Evolutionary conservation across 2,113 vertebrate genomes (phyloP).

Genomic region (Eonycteris spelaea): DNA sequence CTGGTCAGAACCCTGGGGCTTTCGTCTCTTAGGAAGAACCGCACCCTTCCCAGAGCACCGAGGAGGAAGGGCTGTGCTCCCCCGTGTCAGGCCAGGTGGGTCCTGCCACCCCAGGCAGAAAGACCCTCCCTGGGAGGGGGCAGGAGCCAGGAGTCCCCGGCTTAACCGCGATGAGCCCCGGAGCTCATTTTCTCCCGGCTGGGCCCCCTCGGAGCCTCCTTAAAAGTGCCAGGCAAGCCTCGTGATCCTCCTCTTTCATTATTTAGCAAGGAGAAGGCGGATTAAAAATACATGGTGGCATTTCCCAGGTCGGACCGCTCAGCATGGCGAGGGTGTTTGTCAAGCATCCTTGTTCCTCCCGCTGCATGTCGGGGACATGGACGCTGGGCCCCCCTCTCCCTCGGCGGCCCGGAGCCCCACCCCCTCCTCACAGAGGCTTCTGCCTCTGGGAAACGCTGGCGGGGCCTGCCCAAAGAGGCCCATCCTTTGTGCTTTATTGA

Average conservation of each 20-base stretch:
- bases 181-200: slow-evolving; percentile 75
- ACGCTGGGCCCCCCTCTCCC: neutral
- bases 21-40: neutral
- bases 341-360: slow-evolving; percentile 39
- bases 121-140: neutral
- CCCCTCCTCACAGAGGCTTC: neutral
- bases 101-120: neutral
- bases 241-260: slow-evolving; percentile 75
- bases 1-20: neutral
- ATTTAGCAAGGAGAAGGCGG: slow-evolving; percentile 75
- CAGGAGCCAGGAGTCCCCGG: neutral
- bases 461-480: neutral
- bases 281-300: slow-evolving; percentile 86
- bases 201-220: slow-evolving; percentile 79
- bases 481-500: slow-evolving; percentile 23
- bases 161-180: slow-evolving; percentile 75
- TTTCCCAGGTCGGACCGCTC: slow-evolving; percentile 79
- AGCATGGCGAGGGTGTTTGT: slow-evolving; percentile 49
- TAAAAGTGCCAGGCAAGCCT: slow-evolving; percentile 80
- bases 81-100: neutral
- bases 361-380: rapidly evolving
- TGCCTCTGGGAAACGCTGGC: neutral
- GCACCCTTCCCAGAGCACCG: rapidly evolving
- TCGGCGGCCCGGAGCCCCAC: rapidly evolving
- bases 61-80: rapidly evolving